Base-by-base conservation (phyloP, 2,113 vertebrate species). In the Cebidichthys violaceus region DNA sequence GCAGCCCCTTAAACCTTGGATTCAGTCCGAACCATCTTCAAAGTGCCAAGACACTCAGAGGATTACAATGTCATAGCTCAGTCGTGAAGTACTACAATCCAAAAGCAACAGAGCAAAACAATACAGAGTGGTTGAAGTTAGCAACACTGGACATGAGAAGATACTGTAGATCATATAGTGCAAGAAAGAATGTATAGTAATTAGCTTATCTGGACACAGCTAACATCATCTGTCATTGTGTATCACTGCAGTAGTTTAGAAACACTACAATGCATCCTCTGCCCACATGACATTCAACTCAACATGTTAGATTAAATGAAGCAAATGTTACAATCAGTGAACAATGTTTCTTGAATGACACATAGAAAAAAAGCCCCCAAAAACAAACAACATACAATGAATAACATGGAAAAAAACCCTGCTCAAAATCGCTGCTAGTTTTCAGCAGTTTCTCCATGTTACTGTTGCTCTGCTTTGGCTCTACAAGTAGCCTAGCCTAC, bases 361-460 rank as follows among this genome's bases (percentile, higher is more conserved):
- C 20, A 72, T 59, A 70, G 35, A 45, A 59, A 76, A 65, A 79
- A 69, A 78, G 50, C 3, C 33, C 50, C 22, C 68, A 78, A 79
- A 60, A 74, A 50, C 7, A 66, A 87, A 70, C 64, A 78, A 70
- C 70, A 79, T 77, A 82, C 72, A 87, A n/a, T 77, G 65, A 11
- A 82, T 79, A 67, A 91, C 73, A 90, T 77, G 69, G 43, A 80
- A 85, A 75, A 89, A 77, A 91, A 92, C 90, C 90, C 85, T 15
- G 77, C 87, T 85, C 13, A 74, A 89, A 94, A 91, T 82, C 17
- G 91, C 90, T 94, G 93, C 90, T 76, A 20, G 79, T 91, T 92
- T 89, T 77, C 67, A 87, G 85, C 83, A 27, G 84, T 92, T 90
- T 92, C 87, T 86, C 79, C 74, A 80, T 85, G 77, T 80, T 72